Evolutionary conservation across 2,797 vertebrate genomes (phyloP), one percentile per base, ranked within the genome.

Genomic region (Eupleurogrammus muticus): DNA sequence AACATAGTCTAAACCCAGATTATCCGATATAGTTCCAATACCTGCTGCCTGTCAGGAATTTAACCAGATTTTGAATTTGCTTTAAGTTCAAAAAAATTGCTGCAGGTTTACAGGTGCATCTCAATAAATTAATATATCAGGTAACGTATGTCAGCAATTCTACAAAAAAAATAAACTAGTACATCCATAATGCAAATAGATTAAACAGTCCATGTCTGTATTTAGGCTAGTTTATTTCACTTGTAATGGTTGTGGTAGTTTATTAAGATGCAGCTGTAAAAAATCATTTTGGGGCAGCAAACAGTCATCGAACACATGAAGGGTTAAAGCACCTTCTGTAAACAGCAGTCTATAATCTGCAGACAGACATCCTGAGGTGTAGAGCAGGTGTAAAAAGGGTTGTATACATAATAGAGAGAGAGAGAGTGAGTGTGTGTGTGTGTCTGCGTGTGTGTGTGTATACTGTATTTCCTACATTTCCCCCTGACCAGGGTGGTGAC

Each of bases 391-490:
- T 78, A 79, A 46, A 75, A 58, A 80, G 59, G 42, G 23, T 70
- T 28, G 28, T 17, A 66, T 28, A 62, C 53, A 42, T 66, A 66
- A 63, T 36, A 8, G 5, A 28, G 56, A 53, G 53, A 66, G 70
- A 12, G 19, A 72, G 63, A 74, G 38, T 72, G 38, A 70, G 56
- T 56, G 53, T 68, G 70, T 64, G 56, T 56, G 53, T 68, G 70
- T 64, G 42, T 58, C 32, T 48, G 13, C 42, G 5, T 50, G 66
- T 42, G 38, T 14, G 19, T 74, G 63, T 75, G 38, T 72, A 38
- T 71, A 83, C 75, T 81, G 66, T 69, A 53, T 79, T 90, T 91
- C 91, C 91, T 87, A 89, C 85, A 80, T 93, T 93, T 93, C 89
- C 87, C 89, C 32, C 70, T 53, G 55, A 80, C 73, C 81, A 79